Conservation (phyloP, 2,113 vertebrate species). For the Phrynocephalus versicolor region DNA sequence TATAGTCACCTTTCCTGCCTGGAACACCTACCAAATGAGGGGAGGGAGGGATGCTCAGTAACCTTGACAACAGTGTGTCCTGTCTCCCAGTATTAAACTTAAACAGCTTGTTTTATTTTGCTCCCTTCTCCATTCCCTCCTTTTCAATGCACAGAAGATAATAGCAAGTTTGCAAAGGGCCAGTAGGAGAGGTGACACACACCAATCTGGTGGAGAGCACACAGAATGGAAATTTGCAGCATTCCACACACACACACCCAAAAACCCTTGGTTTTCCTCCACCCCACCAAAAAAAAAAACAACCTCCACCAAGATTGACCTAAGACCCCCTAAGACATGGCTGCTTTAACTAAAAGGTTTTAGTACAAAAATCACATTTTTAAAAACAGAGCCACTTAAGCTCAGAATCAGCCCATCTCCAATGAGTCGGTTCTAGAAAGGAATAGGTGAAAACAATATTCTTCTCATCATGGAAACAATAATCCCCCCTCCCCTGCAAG, state of each 20-base stretch:
- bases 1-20: neutral
- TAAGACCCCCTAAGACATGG: constrained; percentile 75
- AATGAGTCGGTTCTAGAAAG: constrained; percentile 67
- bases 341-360: constrained; percentile 78
- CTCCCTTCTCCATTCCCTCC: neutral
- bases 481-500: too few species aligned
- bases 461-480: constrained; percentile 46
- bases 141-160: constrained; percentile 72
- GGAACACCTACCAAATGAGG: neutral
- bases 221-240: constrained; percentile 81
- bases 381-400: too few species aligned
- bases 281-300: constrained; percentile 82
- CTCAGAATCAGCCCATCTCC: constrained; percentile 58
- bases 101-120: neutral
- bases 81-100: neutral
- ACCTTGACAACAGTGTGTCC: neutral
- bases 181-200: constrained; percentile 77
- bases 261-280: too few species aligned
- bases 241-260: too few species aligned
- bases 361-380: constrained; percentile 76
- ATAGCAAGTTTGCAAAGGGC: constrained; percentile 84
- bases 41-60: neutral
- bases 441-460: constrained; percentile 74
- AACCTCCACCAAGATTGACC: constrained; percentile 85
- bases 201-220: constrained; percentile 73